phyloP scores from a whole-genome alignment of 2,797 vertebrate genomes.

The Scolopax rusticola region DNA sequence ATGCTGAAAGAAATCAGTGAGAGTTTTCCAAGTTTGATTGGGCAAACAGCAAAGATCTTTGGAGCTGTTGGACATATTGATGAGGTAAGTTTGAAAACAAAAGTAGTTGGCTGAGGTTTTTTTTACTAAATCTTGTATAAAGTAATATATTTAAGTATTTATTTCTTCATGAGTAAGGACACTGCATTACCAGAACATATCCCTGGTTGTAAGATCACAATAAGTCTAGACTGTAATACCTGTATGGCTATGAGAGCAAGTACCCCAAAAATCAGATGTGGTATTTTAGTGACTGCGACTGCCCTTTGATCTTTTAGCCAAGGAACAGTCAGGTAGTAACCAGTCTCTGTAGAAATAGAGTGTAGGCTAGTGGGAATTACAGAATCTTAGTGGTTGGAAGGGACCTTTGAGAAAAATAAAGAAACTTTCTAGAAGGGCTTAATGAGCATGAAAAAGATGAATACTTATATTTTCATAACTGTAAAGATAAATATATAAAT shows the following conservation, averaged over 20 bases:
- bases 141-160: background rate
- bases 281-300: background rate
- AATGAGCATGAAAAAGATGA: background rate
- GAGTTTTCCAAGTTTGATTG: slow-evolving; percentile 82
- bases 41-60: slow-evolving; percentile 91
- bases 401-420: background rate
- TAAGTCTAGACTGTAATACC: background rate
- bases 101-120: background rate
- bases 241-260: background rate
- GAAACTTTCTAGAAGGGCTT: background rate
- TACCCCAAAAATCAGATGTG: background rate
- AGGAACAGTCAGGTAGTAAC: background rate
- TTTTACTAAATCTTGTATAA: background rate
- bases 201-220: fast-evolving
- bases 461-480: background rate
- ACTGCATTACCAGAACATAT: background rate
- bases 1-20: slow-evolving; percentile 84
- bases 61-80: slow-evolving; percentile 88
- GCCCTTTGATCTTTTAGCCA: background rate
- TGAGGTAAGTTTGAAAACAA: slow-evolving; percentile 80
- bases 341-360: background rate
- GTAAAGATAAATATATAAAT: background rate
- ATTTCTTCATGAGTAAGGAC: background rate
- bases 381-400: too few species aligned
- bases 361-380: background rate